Evolutionary conservation across 2,888 invertebrate genomes (phyloP).

Genomic region (Blastobasis adustella): DNA sequence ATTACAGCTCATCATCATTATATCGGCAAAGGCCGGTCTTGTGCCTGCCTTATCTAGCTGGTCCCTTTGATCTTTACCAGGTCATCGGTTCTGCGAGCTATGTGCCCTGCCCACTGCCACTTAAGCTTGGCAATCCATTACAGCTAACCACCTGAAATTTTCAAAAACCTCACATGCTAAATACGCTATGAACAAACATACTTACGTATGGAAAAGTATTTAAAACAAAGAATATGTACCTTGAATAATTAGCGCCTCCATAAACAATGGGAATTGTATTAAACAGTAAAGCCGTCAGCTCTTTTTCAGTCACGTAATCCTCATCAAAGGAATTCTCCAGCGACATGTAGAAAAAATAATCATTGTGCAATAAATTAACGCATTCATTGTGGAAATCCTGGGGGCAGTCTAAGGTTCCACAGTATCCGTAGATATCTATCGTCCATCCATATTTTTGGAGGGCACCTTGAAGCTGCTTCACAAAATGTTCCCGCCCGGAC

Average conservation of each 20-base stretch:
- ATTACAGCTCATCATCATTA: no score
- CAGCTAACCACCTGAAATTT: neutral
- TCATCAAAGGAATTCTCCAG: conserved; percentile 83
- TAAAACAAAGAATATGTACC: conserved; percentile 28
- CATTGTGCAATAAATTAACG: conserved; percentile 47
- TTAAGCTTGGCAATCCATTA: neutral
- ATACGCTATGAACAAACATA: no score
- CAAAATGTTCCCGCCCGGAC: conserved; percentile 26
- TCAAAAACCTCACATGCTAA: neutral
- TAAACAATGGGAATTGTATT: conserved; percentile 79
- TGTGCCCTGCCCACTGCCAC: no score
- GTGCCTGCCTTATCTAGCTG: no score
- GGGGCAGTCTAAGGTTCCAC: conserved; percentile 54
- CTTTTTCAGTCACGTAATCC: conserved; percentile 72
- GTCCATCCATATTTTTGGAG: conserved; percentile 28
- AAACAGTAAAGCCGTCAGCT: conserved; percentile 75
- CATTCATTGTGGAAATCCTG: conserved; percentile 30
- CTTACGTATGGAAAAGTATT: no score
- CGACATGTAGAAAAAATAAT: conserved; percentile 83
- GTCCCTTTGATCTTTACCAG: no score
- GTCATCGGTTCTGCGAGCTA: no score
- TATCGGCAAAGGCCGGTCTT: no score
- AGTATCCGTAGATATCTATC: conserved; percentile 72
- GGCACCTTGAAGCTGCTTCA: conserved; percentile 29
- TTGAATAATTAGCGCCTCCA: conserved; percentile 78